Conservation (phyloP, 2,797 vertebrate species). For the Basileuterus tristriatus region DNA sequence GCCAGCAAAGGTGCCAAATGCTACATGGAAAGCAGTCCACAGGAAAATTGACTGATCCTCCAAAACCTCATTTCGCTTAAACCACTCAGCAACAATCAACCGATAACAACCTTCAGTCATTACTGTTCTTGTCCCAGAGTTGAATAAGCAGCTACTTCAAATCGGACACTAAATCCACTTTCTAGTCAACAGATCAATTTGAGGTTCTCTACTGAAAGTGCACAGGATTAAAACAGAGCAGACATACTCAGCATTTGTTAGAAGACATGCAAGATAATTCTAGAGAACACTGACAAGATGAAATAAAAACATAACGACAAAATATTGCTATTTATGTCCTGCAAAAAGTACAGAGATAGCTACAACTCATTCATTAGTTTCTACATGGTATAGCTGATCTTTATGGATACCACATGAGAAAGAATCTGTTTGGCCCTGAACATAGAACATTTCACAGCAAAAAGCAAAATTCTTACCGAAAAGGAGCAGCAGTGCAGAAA, state of each 20-base stretch:
- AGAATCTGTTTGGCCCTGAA: background rate
- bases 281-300: background rate
- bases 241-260: background rate
- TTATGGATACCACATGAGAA: background rate
- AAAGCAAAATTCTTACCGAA: background rate
- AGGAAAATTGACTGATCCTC: slow-evolving; percentile 1
- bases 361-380: background rate
- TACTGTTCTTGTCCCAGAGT: background rate
- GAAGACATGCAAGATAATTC: background rate
- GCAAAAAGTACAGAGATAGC: background rate
- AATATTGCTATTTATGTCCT: background rate
- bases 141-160: background rate
- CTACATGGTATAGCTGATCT: background rate
- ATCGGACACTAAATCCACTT: slow-evolving; percentile 1
- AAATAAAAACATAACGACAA: background rate
- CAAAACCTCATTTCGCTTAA: slow-evolving; percentile 37
- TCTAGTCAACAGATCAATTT: slow-evolving; percentile 3
- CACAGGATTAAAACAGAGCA: background rate
- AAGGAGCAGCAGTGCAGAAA: background rate
- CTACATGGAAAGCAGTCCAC: background rate
- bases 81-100: background rate
- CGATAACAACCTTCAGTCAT: background rate
- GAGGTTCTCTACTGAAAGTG: background rate
- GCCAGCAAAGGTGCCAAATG: background rate
- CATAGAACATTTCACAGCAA: background rate